phyloP scores from a whole-genome alignment of 2,797 vertebrate genomes.

The Lepus townsendii region DNA sequence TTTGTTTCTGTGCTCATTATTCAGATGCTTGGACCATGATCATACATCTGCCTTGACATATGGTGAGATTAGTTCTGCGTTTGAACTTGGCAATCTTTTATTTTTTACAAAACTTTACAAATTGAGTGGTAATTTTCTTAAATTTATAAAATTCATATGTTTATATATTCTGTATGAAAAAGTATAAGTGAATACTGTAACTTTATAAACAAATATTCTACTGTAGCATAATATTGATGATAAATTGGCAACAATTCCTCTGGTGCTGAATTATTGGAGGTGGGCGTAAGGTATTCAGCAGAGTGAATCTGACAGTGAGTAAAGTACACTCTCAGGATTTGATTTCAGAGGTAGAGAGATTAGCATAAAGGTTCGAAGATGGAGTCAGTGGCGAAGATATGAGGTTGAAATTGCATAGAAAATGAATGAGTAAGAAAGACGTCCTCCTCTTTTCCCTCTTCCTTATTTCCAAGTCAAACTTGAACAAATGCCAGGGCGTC shows the following conservation, averaged over 20 bases:
- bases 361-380: neutral
- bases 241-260: neutral
- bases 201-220: neutral
- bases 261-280: neutral
- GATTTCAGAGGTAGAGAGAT: neutral
- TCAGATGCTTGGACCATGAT: neutral
- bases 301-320: neutral
- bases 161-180: neutral
- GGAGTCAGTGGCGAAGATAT: neutral
- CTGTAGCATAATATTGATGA: neutral
- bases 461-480: neutral
- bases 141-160: neutral
- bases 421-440: neutral
- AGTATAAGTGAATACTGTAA: neutral
- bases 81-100: slow-evolving; percentile 13
- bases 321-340: neutral
- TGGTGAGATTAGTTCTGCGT: neutral
- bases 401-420: neutral
- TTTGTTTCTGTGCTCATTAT: neutral
- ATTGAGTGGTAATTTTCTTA: neutral
- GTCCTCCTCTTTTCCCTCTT: neutral
- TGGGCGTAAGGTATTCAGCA: neutral
- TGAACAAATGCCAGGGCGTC: neutral
- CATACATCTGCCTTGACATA: neutral
- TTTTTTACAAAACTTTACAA: slow-evolving; percentile 41